These are phyloP conservation scores for Clostera curtula DNA, from an alignment of 2,888 invertebrate species.

Conservation along the genomic window DNA sequence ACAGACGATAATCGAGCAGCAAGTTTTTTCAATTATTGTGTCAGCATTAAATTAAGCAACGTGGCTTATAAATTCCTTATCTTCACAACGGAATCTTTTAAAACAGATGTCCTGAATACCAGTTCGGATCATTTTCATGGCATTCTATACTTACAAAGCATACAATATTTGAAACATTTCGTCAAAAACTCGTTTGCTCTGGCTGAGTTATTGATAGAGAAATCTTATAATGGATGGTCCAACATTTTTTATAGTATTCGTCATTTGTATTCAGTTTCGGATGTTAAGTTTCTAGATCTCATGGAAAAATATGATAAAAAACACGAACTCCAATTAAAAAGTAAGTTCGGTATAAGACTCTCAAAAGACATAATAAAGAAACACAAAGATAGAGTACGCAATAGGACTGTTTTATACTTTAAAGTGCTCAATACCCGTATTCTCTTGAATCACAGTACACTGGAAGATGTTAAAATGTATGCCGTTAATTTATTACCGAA, in stretches of 20 bases:
- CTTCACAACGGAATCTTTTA: conserved; percentile 34
- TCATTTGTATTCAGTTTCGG: conserved; percentile 24
- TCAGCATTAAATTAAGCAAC: conserved; percentile 19
- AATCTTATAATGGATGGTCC: background rate
- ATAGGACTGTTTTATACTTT: conserved; percentile 30
- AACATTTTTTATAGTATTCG: conserved; percentile 13
- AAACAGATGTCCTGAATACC: conserved; percentile 27
- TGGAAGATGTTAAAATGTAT: conserved; percentile 35
- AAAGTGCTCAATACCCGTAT: conserved; percentile 24
- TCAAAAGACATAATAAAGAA: conserved; percentile 35
- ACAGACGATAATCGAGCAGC: conserved; percentile 27
- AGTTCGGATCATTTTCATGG: too few relatives aligned
- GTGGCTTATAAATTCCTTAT: conserved; percentile 40
- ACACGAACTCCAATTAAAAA: background rate
- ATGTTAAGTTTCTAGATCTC: conserved; percentile 34
- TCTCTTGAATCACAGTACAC: conserved; percentile 24
- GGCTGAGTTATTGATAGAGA: conserved; percentile 20
- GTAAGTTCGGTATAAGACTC: conserved; percentile 27
- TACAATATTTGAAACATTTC: conserved; percentile 22
- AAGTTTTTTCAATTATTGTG: conserved; percentile 39
- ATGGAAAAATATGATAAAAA: conserved; percentile 26
- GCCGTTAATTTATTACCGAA: conserved; percentile 27
- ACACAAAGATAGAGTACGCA: conserved; percentile 35
- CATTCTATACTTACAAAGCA: too few relatives aligned
- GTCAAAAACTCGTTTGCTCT: conserved; percentile 34